A percentile compares a stretch with the other conserved stretches of the same genome.
phyloP scores from a whole-genome alignment of 2,113 vertebrate species.

The Protomyctophum bolini region DNA sequence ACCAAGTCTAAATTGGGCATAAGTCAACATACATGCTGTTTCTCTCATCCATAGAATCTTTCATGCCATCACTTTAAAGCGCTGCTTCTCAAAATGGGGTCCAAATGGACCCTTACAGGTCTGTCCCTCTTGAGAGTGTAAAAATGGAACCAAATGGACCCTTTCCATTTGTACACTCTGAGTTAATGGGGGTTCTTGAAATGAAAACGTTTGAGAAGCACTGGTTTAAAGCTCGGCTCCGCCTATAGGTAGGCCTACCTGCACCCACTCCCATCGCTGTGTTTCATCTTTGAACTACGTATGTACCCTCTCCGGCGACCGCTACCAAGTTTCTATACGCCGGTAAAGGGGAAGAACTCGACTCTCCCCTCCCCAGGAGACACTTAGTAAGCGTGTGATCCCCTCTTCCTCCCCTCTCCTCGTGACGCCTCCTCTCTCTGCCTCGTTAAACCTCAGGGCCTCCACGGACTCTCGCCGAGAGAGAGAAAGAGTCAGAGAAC shows the following conservation, averaged over 20 bases:
- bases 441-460: constrained; percentile 79
- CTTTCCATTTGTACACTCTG: too few relatives aligned
- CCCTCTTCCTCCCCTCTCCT: constrained; percentile 17
- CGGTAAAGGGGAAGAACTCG: constrained; percentile 11
- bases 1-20: too few relatives aligned
- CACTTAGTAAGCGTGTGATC: not conserved
- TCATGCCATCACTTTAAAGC: too few relatives aligned
- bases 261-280: constrained; percentile 18
- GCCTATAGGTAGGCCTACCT: not conserved
- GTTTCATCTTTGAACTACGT: not conserved
- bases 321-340: constrained; percentile 10
- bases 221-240: not conserved
- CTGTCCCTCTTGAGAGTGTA: too few relatives aligned
- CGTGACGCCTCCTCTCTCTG: constrained; percentile 48
- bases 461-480: constrained; percentile 63
- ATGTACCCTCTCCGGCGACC: not conserved
- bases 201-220: too few relatives aligned
- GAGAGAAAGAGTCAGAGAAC: constrained; percentile 38
- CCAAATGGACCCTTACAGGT: too few relatives aligned
- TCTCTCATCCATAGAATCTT: too few relatives aligned
- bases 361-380: constrained; percentile 3
- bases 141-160: too few relatives aligned
- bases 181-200: too few relatives aligned
- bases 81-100: too few relatives aligned
- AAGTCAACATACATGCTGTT: too few relatives aligned